These are phyloP conservation scores for Plutella xylostella DNA, from an alignment of 2,888 invertebrate genomes.

Conservation along the genomic window DNA sequence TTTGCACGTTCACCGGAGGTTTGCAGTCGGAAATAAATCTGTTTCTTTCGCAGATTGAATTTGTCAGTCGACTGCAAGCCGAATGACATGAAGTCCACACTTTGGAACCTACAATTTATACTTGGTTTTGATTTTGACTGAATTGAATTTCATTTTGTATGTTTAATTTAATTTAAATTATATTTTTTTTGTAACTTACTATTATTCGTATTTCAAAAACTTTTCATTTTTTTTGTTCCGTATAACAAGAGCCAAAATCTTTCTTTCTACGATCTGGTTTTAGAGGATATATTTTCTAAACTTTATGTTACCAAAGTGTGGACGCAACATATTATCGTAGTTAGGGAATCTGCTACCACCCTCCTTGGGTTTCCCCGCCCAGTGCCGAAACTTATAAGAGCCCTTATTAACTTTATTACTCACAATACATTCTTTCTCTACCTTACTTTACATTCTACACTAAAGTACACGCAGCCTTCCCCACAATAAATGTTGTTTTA, in stretches of 20 bases:
- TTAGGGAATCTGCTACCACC: slow-evolving; percentile 42
- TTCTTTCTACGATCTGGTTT: slow-evolving; percentile 8
- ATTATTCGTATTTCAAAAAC: no score
- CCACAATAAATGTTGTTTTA: slow-evolving; percentile 13
- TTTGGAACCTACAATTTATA: slow-evolving; percentile 35
- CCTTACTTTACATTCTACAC: slow-evolving; percentile 51
- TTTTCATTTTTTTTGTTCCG: no score
- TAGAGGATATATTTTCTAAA: slow-evolving; percentile 7
- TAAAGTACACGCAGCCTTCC: slow-evolving; percentile 36
- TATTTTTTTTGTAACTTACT: slow-evolving; percentile 6
- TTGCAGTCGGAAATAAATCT: slow-evolving; percentile 27
- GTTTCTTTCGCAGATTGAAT: neutral
- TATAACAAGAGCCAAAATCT: no score
- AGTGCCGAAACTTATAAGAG: slow-evolving; percentile 55
- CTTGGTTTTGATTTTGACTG: slow-evolving; percentile 1
- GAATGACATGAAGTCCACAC: slow-evolving; percentile 39
- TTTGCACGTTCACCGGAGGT: slow-evolving; percentile 47
- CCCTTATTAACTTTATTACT: slow-evolving; percentile 35
- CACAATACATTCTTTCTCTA: slow-evolving; percentile 37
- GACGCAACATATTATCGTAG: slow-evolving; percentile 45
- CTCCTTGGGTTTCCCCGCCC: slow-evolving; percentile 60
- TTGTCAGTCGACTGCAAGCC: neutral
- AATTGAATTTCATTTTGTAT: slow-evolving; percentile 10
- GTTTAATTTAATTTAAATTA: slow-evolving; percentile 9
- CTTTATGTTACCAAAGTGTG: slow-evolving; percentile 49